Percentiles rank a stretch among this genome's conserved stretches.
These are phyloP conservation scores for Pinna nobilis DNA, from an alignment of 1,140 invertebrate genomes.

Conservation along the genomic window DNA sequence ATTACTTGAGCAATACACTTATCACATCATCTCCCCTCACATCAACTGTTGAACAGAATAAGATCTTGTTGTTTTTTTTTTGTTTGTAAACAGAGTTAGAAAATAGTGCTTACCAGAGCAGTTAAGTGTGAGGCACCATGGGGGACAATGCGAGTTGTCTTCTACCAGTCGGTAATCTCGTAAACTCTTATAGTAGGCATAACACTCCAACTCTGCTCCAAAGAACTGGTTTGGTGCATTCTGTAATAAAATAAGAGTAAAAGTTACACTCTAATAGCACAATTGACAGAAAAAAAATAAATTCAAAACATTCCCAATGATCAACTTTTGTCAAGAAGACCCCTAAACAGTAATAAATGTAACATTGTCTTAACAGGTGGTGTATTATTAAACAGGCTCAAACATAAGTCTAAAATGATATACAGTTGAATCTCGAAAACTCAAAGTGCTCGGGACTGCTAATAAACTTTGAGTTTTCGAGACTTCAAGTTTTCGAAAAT, in stretches of 20 bases:
- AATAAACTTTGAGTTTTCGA: too few relatives aligned
- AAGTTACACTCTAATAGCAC: neutral
- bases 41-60: too few relatives aligned
- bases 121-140: slow-evolving; percentile 71
- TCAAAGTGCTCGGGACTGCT: too few relatives aligned
- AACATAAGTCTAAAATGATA: neutral
- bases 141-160: slow-evolving; percentile 68
- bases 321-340: neutral
- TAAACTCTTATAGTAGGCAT: slow-evolving; percentile 72
- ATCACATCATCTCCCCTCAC: too few relatives aligned
- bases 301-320: neutral
- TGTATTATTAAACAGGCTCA: too few relatives aligned
- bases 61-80: too few relatives aligned
- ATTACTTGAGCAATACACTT: too few relatives aligned
- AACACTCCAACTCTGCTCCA: slow-evolving; percentile 72
- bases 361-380: too few relatives aligned
- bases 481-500: too few relatives aligned
- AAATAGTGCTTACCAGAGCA: slow-evolving; percentile 60
- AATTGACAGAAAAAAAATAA: too few relatives aligned
- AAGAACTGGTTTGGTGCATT: slow-evolving; percentile 70
- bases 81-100: too few relatives aligned
- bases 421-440: neutral
- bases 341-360: neutral
- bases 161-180: slow-evolving; percentile 72
- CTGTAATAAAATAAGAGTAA: slow-evolving; percentile 54